Percentiles rank a stretch among this genome's conserved stretches.
These are phyloP conservation scores for Sialis fuliginosa DNA, from an alignment of 2,888 invertebrate species.

Conservation along the genomic window DNA sequence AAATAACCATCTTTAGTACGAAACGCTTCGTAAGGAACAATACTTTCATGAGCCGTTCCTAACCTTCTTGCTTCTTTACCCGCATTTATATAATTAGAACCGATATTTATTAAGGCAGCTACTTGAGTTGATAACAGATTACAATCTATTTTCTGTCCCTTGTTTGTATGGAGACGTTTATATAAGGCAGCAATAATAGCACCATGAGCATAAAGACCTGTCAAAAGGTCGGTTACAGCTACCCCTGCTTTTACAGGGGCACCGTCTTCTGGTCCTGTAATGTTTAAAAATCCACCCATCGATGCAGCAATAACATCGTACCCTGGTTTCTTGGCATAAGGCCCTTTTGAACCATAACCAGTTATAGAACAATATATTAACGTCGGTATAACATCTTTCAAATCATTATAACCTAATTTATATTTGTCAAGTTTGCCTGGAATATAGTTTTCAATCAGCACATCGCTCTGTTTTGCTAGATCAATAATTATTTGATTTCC, in stretches of 20 bases:
- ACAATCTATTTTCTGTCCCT: conserved; percentile 86
- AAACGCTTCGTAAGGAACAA: conserved; percentile 90
- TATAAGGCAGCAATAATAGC: conserved; percentile 84
- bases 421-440: conserved; percentile 70
- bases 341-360: conserved; percentile 79
- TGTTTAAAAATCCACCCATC: conserved; percentile 73
- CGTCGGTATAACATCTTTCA: conserved; percentile 51
- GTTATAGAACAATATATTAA: conserved; percentile 88
- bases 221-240: conserved; percentile 82
- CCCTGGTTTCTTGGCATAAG: conserved; percentile 74
- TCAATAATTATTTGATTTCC: conserved; percentile 49
- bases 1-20: conserved; percentile 65
- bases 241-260: conserved; percentile 84
- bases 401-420: conserved; percentile 60
- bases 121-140: conserved; percentile 88
- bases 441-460: conserved; percentile 84
- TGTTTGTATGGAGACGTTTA: conserved; percentile 55
- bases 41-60: conserved; percentile 89
- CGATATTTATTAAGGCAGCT: conserved; percentile 74
- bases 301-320: conserved; percentile 94
- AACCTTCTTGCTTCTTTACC: conserved; percentile 57
- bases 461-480: conserved; percentile 61
- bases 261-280: conserved; percentile 72
- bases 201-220: conserved; percentile 87
- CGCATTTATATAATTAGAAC: conserved; percentile 76